Evolutionary conservation across 2,888 invertebrate species (phyloP).

Genomic region (Mesoligia furuncula): DNA sequence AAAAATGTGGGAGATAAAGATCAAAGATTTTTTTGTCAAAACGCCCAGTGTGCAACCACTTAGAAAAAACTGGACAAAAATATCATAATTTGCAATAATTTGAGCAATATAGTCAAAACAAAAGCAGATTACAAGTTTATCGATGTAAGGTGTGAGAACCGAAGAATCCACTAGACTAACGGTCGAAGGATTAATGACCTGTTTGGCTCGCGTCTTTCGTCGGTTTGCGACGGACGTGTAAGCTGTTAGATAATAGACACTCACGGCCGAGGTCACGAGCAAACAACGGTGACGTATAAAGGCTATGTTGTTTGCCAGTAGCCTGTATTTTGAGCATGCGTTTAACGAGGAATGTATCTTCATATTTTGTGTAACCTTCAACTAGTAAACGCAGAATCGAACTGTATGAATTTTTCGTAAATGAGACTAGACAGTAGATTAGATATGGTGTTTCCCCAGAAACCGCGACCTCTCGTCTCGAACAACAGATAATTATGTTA

Average conservation of each 20-base stretch:
- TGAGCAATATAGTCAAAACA: conserved; percentile 42
- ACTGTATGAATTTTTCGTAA: not conserved
- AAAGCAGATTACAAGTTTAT: conserved; percentile 35
- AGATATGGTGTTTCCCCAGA: conserved; percentile 20
- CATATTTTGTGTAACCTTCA: conserved; percentile 33
- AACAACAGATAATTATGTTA: conserved; percentile 6
- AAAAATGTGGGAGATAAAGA: not conserved
- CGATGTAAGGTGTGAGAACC: conserved; percentile 16
- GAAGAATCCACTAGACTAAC: conserved; percentile 32
- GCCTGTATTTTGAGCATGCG: conserved; percentile 53
- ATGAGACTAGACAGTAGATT: not conserved
- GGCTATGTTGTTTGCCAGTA: conserved; percentile 55
- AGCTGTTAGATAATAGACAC: conserved; percentile 61
- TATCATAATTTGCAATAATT: not conserved
- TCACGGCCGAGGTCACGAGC: conserved; percentile 54
- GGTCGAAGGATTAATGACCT: conserved; percentile 67
- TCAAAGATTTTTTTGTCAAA: not conserved
- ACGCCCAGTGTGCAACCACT: not conserved
- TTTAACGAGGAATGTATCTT: conserved; percentile 30
- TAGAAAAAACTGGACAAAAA: not conserved
- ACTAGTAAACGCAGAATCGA: not conserved
- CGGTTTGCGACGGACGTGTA: conserved; percentile 29
- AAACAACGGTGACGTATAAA: conserved; percentile 59
- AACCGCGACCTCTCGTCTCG: conserved; percentile 7
- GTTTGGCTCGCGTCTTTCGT: conserved; percentile 49